Percentiles rank a stretch among this genome's conserved stretches.
Conservation (phyloP, 1,140 invertebrate species). For the Eubasilissa regina region DNA sequence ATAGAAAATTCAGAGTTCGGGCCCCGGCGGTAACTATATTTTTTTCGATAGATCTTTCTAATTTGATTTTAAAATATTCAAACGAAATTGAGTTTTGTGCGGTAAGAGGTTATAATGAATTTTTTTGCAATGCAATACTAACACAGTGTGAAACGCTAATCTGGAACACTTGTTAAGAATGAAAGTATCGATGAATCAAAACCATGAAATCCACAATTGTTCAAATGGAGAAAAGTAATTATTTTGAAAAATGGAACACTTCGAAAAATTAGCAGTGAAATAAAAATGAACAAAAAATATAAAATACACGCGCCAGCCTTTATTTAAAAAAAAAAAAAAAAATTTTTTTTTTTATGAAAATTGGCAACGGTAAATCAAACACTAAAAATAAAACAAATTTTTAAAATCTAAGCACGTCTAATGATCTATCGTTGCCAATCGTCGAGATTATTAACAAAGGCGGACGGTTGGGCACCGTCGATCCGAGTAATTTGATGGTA, state of each 20-base stretch:
- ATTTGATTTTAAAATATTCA: neutral
- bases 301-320: neutral
- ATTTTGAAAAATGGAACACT: constrained; percentile 38
- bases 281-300: constrained; percentile 25
- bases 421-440: constrained; percentile 13
- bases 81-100: too few relatives aligned
- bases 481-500: neutral
- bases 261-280: constrained; percentile 51
- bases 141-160: too few relatives aligned
- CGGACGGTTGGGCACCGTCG: neutral
- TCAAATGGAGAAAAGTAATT: neutral
- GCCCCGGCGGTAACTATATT: too few relatives aligned
- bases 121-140: too few relatives aligned
- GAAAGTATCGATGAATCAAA: too few relatives aligned
- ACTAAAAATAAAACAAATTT: constrained; percentile 30
- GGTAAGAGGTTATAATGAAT: neutral
- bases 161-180: too few relatives aligned
- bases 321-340: neutral
- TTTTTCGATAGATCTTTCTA: too few relatives aligned
- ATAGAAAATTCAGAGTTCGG: too few relatives aligned
- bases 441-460: neutral
- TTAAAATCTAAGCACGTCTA: constrained; percentile 41
- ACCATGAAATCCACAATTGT: too few relatives aligned
- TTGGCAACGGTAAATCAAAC: constrained; percentile 29
- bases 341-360: constrained; percentile 3